Conservation (phyloP, 2,888 invertebrate genomes). For the Sipha maydis region DNA sequence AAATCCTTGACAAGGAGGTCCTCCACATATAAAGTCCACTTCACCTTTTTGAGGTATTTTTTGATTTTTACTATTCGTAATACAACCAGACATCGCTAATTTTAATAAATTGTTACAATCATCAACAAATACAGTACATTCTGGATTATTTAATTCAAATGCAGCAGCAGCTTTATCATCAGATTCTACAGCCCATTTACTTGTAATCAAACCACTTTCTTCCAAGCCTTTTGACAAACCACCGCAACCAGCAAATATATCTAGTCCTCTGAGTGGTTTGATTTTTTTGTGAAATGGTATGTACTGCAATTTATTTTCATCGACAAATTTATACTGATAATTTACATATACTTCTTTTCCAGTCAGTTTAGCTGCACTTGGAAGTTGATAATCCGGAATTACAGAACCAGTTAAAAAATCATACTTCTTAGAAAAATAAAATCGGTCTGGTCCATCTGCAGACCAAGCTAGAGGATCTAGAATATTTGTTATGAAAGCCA, state of each 20-base stretch:
- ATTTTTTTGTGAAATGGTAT: slow-evolving; percentile 37
- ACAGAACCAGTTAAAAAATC: slow-evolving; percentile 68
- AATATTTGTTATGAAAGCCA: slow-evolving; percentile 75
- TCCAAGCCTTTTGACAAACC: no score
- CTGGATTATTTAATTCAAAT: no score
- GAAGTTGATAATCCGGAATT: slow-evolving; percentile 72
- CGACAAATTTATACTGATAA: slow-evolving; percentile 45
- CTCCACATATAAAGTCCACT: no score
- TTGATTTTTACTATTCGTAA: no score
- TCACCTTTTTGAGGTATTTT: no score
- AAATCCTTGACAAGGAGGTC: no score
- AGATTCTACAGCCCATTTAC: slow-evolving; percentile 67
- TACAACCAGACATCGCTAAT: no score
- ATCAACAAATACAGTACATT: no score
- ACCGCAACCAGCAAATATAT: no score
- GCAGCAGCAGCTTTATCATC: no score
- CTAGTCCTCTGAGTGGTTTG: no score
- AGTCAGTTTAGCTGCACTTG: slow-evolving; percentile 72
- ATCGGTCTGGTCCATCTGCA: slow-evolving; percentile 75
- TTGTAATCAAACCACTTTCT: slow-evolving; percentile 76
- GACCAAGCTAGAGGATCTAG: slow-evolving; percentile 72
- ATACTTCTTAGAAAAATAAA: slow-evolving; percentile 80
- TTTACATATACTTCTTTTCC: slow-evolving; percentile 67
- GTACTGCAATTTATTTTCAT: slow-evolving; percentile 34
- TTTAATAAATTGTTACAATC: no score